Percentiles rank a stretch among this genome's conserved stretches.
Evolutionary conservation across 1,140 invertebrate species (phyloP).

Genomic region (Olivierus martensii): DNA sequence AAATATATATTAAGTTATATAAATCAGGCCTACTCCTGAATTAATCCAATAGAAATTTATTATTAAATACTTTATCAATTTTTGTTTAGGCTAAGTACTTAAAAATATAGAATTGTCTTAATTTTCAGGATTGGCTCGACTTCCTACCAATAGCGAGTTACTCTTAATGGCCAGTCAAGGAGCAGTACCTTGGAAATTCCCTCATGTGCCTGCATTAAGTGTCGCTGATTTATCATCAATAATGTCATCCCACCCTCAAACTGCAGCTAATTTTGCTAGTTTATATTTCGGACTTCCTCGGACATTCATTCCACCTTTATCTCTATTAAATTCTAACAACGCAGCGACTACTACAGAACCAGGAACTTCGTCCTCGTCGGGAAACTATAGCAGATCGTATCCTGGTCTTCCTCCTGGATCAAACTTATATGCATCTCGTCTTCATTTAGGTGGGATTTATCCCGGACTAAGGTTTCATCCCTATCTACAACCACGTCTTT

Average conservation of each 20-base stretch:
- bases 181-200: slow-evolving; percentile 17
- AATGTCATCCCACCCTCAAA: slow-evolving; percentile 7
- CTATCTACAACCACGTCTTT: slow-evolving; percentile 9
- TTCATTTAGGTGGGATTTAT: slow-evolving; percentile 8
- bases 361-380: not conserved
- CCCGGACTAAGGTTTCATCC: slow-evolving; percentile 13
- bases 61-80: too few species aligned
- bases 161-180: slow-evolving; percentile 13
- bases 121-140: slow-evolving; percentile 13
- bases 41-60: too few species aligned
- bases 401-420: not conserved
- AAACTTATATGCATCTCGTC: slow-evolving; percentile 4
- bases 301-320: slow-evolving; percentile 5
- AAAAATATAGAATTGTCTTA: not conserved
- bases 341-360: not conserved
- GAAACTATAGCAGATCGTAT: not conserved
- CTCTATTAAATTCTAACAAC: not conserved
- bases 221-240: slow-evolving; percentile 10
- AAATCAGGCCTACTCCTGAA: too few species aligned
- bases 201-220: not conserved
- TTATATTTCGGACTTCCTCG: slow-evolving; percentile 14
- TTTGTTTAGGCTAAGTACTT: too few species aligned
- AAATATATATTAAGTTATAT: too few species aligned
- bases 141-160: slow-evolving; percentile 15
- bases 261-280: slow-evolving; percentile 9